Conservation (phyloP, 35 echinoderm and acorn worm species). For the Diadema setosum region DNA sequence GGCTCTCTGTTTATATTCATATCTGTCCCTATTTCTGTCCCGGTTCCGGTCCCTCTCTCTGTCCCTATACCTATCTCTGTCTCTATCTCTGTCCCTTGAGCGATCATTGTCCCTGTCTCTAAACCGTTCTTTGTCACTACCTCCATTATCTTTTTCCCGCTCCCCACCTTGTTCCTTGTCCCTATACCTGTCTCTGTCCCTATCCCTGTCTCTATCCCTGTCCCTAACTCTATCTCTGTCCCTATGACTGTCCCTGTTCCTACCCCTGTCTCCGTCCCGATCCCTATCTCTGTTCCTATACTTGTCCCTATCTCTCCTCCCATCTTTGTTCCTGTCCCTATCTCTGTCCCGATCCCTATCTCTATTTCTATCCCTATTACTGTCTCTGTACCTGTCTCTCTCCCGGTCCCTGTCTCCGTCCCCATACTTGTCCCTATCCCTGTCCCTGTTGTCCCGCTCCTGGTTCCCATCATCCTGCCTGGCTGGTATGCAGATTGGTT, state of each 20-base stretch:
- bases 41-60: neutral
- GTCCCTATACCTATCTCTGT: neutral
- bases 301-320: neutral
- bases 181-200: neutral
- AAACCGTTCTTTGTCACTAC: neutral
- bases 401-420: neutral
- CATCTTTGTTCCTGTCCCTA: neutral
- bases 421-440: neutral
- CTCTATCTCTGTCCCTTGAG: neutral
- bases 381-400: neutral
- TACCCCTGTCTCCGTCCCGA: neutral
- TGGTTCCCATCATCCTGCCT: neutral
- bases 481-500: constrained; percentile 38
- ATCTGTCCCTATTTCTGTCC: neutral
- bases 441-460: neutral
- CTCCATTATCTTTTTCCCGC: neutral
- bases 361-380: neutral
- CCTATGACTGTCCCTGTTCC: neutral
- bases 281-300: neutral
- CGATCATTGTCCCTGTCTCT: neutral
- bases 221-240: neutral
- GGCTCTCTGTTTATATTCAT: neutral
- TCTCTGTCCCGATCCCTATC: neutral
- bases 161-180: neutral
- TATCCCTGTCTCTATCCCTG: neutral